Percentiles rank a stretch among this genome's conserved stretches.
Evolutionary conservation across 1,140 invertebrate species (phyloP).

Genomic region (Drosophila lacertosa): DNA sequence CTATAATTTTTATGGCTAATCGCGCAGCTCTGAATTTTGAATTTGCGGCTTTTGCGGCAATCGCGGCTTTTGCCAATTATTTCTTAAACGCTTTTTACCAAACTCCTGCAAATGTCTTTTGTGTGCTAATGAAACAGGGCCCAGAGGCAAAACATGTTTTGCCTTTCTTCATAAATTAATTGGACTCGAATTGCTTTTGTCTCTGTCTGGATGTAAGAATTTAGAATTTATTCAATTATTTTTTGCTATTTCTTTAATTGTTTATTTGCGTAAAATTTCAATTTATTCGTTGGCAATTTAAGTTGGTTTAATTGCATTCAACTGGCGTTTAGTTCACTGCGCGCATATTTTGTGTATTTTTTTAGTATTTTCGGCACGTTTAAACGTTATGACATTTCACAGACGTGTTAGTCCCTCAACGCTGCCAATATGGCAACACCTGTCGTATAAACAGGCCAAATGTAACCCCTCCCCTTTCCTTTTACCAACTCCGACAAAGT

Average conservation of each 20-base stretch:
- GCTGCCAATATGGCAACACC: constrained; percentile 70
- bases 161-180: constrained; percentile 46
- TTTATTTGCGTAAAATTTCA: neutral
- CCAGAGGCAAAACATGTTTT: neutral
- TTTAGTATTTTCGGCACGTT: constrained; percentile 78
- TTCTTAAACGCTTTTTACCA: constrained; percentile 14
- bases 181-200: constrained; percentile 3
- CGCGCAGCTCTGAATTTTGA: constrained; percentile 71
- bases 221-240: neutral
- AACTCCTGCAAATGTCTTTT: constrained; percentile 55
- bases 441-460: constrained; percentile 72
- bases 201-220: too few species aligned
- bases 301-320: constrained; percentile 10
- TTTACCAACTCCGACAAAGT: neutral
- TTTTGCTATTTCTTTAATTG: neutral
- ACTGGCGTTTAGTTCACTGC: constrained; percentile 3
- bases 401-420: constrained; percentile 79
- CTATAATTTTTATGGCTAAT: constrained; percentile 84
- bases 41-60: constrained; percentile 65
- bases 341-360: constrained; percentile 22
- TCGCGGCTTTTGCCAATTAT: constrained; percentile 35
- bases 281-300: too few species aligned
- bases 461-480: constrained; percentile 9
- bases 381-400: constrained; percentile 83
- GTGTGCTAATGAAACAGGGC: constrained; percentile 68